Base-by-base conservation (phyloP, 2,113 vertebrate genomes). In the Microtus oregoni region DNA sequence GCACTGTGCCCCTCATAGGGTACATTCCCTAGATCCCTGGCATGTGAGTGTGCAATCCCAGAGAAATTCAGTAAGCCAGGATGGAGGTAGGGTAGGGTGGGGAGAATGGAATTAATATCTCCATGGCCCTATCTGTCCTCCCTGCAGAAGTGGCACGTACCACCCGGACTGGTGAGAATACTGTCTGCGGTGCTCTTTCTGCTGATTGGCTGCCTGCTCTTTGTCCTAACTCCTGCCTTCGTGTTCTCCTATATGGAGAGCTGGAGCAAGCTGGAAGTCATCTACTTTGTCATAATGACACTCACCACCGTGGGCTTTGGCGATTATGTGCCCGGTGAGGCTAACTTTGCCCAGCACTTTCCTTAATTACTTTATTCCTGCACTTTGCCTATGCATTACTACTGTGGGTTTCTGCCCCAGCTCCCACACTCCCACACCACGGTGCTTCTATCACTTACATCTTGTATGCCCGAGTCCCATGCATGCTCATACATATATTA, bases 291-390 rank as follows among this genome's bases (percentile, higher is more conserved):
- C 92, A 98, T 99, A 85, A 99, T 99, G 98, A 99, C 99, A 0
- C 98, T 99, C 89, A 99, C 99, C 75, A 99, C 99, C 0, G 99
- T 99, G 75, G 99, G 99, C 86, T 99, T 99, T 32, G 99, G 99
- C 35, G 99, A 99, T 97, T 99, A 97, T 15, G 99, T 99, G 86
- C 98, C 99, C 97, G 99, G 99, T 99, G 97, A 95, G 97, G 94
- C 83, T 79, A 38, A 50, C 86, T 67, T 83, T 30, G 38, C 7
- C 61, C 73, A 55, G 92, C 41, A 7, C 32, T n/a, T 81, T 15
- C 30, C 93, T 63, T 44, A 7, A 44, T 61, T 35, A 13, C 63
- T 38, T 58, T 22, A 24, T 52, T 86, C 30, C 52, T 65, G 24
- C 68, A 41, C 68, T 38, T 61, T 32, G 9, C 32, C 44, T 55